Evolutionary conservation across 1,140 invertebrate species (phyloP).

Genomic region (Uloborus diversus): DNA sequence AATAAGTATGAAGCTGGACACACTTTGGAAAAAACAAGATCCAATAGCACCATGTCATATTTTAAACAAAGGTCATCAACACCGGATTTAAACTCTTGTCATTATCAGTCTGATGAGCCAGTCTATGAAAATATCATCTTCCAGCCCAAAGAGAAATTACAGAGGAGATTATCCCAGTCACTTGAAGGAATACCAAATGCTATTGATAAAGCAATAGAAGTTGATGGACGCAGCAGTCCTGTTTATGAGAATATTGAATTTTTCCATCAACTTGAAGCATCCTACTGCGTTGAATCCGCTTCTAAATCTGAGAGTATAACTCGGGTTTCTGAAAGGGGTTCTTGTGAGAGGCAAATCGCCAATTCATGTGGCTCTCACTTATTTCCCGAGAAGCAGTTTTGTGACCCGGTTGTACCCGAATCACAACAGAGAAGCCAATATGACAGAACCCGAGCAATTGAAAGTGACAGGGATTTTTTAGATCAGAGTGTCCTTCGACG

Average conservation of each 20-base stretch:
- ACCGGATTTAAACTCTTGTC: slow-evolving; percentile 37
- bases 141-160: slow-evolving; percentile 33
- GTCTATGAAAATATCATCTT: slow-evolving; percentile 54
- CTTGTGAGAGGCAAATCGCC: neutral
- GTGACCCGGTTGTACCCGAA: too few relatives aligned
- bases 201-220: neutral
- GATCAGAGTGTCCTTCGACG: slow-evolving; percentile 36
- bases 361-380: neutral
- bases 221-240: neutral
- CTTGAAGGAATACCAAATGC: slow-evolving; percentile 73
- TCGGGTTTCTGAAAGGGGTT: too few relatives aligned
- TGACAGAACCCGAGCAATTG: neutral
- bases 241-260: slow-evolving; percentile 49
- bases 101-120: slow-evolving; percentile 43
- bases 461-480: slow-evolving; percentile 61
- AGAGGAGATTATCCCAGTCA: slow-evolving; percentile 67
- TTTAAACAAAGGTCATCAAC: slow-evolving; percentile 53
- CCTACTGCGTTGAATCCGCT: too few relatives aligned
- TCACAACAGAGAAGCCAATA: too few relatives aligned
- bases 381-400: slow-evolving; percentile 19
- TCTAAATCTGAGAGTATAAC: too few relatives aligned
- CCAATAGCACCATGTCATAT: slow-evolving; percentile 21
- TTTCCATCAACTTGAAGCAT: neutral
- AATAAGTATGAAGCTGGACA: slow-evolving; percentile 62
- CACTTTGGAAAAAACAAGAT: slow-evolving; percentile 54